Conservation (phyloP, 2,888 invertebrate genomes). For the Nipponacmea schrenckii region DNA sequence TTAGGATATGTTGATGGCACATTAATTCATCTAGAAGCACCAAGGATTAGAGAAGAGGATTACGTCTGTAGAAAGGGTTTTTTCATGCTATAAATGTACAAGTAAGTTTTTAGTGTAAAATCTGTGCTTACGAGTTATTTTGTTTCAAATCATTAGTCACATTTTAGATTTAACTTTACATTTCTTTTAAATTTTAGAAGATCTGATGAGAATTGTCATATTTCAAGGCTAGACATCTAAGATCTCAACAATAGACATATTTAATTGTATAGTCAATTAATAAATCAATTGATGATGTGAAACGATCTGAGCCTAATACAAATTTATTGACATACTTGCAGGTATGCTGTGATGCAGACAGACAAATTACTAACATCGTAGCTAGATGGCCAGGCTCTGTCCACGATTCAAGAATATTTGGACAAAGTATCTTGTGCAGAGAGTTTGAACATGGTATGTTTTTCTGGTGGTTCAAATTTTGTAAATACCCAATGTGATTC, state of each 20-base stretch:
- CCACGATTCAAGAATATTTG: constrained; percentile 18
- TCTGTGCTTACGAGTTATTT: no score
- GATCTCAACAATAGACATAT: no score
- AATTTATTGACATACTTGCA: neutral
- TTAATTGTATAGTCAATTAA: no score
- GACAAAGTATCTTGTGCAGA: constrained; percentile 4
- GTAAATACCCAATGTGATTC: no score
- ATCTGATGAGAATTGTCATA: no score
- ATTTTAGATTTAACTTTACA: no score
- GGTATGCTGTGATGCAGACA: constrained; percentile 16
- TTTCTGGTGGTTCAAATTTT: no score
- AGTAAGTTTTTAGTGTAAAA: neutral
- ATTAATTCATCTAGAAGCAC: neutral
- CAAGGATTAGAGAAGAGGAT: neutral
- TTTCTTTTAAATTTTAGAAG: no score
- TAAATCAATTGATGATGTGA: no score
- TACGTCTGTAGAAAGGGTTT: neutral
- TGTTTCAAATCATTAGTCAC: no score
- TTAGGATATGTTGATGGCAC: neutral
- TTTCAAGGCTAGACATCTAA: no score
- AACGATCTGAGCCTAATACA: no score
- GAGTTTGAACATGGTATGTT: constrained; percentile 21
- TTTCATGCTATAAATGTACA: neutral
- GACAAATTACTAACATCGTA: constrained; percentile 18
- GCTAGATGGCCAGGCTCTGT: constrained; percentile 25